A percentile compares a stretch with the other conserved stretches of the same genome.
Evolutionary conservation across 2,113 vertebrate genomes (phyloP).

Genomic region (Brevimyrus niger): DNA sequence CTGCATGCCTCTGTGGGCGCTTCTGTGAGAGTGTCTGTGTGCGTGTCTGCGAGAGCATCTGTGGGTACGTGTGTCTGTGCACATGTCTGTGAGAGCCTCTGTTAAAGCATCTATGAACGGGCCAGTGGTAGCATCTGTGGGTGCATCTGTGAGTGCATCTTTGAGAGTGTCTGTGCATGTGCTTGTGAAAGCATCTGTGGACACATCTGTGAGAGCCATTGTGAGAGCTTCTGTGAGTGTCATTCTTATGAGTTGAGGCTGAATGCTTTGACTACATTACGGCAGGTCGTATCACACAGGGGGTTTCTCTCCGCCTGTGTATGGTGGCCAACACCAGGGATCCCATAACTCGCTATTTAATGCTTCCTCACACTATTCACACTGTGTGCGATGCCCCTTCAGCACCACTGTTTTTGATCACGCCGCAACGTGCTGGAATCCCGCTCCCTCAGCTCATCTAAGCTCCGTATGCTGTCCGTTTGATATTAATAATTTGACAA

Average conservation of each 20-base stretch:
- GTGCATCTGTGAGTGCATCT: too few relatives aligned
- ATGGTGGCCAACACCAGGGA: slow-evolving; percentile 14
- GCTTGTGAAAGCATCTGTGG: not conserved
- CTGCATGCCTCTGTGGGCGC: too few relatives aligned
- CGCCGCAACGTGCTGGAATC: not conserved
- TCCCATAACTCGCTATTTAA: slow-evolving; percentile 16
- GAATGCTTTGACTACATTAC: slow-evolving; percentile 20
- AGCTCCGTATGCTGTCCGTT: not conserved
- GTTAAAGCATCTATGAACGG: too few relatives aligned
- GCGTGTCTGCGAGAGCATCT: too few relatives aligned
- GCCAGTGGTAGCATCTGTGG: too few relatives aligned
- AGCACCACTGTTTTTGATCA: not conserved
- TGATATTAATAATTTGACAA: not conserved
- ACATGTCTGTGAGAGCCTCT: too few relatives aligned
- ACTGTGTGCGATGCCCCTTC: not conserved
- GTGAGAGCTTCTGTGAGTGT: not conserved
- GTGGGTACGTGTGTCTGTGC: too few relatives aligned
- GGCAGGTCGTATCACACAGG: slow-evolving; percentile 21
- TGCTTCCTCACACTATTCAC: not conserved
- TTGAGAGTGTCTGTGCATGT: not conserved
- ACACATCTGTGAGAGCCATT: too few relatives aligned
- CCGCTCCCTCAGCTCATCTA: not conserved
- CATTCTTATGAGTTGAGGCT: not conserved
- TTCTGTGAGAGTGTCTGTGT: too few relatives aligned
- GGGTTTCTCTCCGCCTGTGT: slow-evolving; percentile 10